Evolutionary conservation across 2,113 vertebrate species (phyloP).

Genomic region (Elanoides forficatus): DNA sequence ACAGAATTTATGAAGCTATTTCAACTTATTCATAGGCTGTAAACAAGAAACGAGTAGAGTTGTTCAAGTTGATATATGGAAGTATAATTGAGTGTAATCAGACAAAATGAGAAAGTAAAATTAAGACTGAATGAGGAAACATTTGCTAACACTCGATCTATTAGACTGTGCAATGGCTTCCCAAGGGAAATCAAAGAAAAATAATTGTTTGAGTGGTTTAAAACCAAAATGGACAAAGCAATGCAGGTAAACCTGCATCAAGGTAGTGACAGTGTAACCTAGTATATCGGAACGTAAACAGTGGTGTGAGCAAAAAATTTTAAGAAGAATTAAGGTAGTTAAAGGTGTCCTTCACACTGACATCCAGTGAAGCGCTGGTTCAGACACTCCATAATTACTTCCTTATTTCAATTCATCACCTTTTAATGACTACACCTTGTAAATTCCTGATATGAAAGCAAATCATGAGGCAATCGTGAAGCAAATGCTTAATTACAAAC

Average conservation of each 20-base stretch:
- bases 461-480: not conserved
- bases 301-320: not conserved
- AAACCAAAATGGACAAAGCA: not conserved
- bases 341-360: not conserved
- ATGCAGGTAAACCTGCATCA: not conserved
- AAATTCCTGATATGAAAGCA: not conserved
- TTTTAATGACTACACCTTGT: not conserved
- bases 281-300: not conserved
- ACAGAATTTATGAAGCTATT: not conserved
- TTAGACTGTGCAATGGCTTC: not conserved
- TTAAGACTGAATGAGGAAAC: not conserved
- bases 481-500: not conserved
- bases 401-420: not conserved
- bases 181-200: not conserved
- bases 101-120: not conserved
- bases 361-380: not conserved
- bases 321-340: not conserved
- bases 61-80: not conserved
- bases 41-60: not conserved
- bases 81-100: not conserved
- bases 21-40: not conserved
- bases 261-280: not conserved
- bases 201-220: not conserved
- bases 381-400: not conserved
- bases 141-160: not conserved